A percentile compares a stretch with the other conserved stretches of the same genome.
These are phyloP conservation scores for Pantala flavescens DNA, from an alignment of 1,140 invertebrate species.

Conservation along the genomic window DNA sequence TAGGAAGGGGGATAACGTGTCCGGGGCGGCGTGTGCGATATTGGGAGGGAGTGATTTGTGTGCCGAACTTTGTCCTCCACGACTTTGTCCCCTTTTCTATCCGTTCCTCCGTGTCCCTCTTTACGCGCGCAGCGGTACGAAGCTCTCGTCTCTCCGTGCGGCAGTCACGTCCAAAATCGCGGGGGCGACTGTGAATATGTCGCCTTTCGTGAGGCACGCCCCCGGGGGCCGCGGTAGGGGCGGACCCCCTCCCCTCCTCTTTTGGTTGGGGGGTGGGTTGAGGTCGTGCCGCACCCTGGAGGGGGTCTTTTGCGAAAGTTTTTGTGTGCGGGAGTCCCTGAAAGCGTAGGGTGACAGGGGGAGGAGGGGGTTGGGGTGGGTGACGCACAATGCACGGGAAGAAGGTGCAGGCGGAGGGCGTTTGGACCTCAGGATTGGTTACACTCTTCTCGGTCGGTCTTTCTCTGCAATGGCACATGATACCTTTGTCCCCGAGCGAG, in stretches of 20 bases:
- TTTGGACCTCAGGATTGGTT: background rate
- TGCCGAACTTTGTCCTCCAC: background rate
- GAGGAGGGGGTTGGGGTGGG: background rate
- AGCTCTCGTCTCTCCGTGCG: background rate
- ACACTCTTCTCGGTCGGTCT: background rate
- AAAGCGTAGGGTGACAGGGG: background rate
- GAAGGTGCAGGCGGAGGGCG: background rate
- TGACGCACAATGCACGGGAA: background rate
- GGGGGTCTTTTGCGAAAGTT: background rate
- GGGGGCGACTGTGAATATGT: background rate
- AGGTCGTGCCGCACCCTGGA: background rate
- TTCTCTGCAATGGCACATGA: background rate
- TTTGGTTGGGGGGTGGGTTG: background rate
- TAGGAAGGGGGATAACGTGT: background rate
- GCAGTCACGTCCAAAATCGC: background rate
- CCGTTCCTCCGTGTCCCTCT: background rate
- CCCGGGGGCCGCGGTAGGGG: background rate
- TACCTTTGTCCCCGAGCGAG: too few species aligned
- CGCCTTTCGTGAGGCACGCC: background rate
- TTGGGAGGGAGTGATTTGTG: background rate
- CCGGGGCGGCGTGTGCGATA: background rate
- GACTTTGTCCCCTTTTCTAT: background rate
- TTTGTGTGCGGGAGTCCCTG: conserved; percentile 1
- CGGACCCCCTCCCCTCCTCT: background rate
- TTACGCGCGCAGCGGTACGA: background rate